Percentiles rank a stretch among this genome's conserved stretches.
Conservation (phyloP, 2,113 vertebrate genomes). For the Propithecus coquereli region DNA sequence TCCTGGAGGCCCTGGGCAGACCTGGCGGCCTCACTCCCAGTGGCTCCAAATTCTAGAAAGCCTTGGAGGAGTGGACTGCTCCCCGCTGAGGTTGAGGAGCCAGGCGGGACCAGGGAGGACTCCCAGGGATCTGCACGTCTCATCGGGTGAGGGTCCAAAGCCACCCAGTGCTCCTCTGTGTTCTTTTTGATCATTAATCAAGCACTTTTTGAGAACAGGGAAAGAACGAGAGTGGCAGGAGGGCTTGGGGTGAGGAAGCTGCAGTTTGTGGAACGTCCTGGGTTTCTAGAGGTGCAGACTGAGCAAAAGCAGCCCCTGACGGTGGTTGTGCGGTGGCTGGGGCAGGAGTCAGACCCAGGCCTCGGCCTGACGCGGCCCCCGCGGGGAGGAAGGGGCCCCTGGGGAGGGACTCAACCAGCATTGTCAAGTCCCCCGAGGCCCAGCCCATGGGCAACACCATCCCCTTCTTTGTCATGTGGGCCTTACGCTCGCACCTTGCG, state of each 20-base stretch:
- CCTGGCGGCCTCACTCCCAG: not conserved
- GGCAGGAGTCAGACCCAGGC: too few relatives aligned
- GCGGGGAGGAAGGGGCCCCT: not conserved
- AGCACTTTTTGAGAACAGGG: not conserved
- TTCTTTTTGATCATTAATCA: not conserved
- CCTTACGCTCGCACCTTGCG: not conserved
- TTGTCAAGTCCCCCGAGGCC: not conserved
- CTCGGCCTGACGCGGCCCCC: not conserved
- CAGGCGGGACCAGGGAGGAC: too few relatives aligned
- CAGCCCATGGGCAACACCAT: not conserved
- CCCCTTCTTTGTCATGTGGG: not conserved
- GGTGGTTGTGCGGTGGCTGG: not conserved
- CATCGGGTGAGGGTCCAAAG: not conserved
- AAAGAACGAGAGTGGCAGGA: not conserved
- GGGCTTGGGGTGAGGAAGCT: not conserved
- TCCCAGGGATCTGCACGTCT: not conserved
- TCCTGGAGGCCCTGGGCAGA: not conserved
- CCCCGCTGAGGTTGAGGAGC: not conserved
- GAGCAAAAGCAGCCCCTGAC: not conserved
- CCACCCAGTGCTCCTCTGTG: not conserved
- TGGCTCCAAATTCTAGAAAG: not conserved
- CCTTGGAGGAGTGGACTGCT: not conserved
- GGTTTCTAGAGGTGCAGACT: not conserved
- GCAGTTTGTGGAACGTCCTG: not conserved
- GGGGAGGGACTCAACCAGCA: not conserved